phyloP scores from a whole-genome alignment of 2,113 vertebrate species.

The Petromus typicus region DNA sequence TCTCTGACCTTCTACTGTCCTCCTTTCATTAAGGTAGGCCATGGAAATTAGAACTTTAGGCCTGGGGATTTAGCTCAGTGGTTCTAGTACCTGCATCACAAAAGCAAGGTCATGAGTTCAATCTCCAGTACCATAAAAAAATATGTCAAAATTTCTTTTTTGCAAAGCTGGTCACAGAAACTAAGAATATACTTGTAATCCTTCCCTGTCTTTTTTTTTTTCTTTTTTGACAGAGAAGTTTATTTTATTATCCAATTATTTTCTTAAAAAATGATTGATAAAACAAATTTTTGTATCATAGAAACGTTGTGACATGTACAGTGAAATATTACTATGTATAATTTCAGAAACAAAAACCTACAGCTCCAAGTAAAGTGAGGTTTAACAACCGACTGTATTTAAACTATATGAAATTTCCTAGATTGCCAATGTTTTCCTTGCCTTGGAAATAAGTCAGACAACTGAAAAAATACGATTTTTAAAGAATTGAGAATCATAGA shows the following conservation, averaged over 20 bases:
- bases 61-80: no score
- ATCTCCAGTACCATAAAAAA: no score
- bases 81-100: no score
- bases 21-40: neutral
- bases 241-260: constrained; percentile 70
- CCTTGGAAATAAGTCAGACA: constrained; percentile 6
- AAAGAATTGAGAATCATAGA: constrained; percentile 21
- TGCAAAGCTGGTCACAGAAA: neutral
- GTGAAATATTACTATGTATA: constrained; percentile 78
- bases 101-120: no score
- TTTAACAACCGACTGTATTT: constrained; percentile 20
- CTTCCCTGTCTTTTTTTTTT: neutral
- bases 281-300: constrained; percentile 79
- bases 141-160: neutral
- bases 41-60: neutral
- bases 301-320: constrained; percentile 76
- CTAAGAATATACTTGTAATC: neutral
- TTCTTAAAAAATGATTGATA: constrained; percentile 71
- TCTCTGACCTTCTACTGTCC: neutral
- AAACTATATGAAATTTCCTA: constrained; percentile 22
- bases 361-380: constrained; percentile 55
- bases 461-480: constrained; percentile 82
- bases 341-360: constrained; percentile 75
- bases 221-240: no score
- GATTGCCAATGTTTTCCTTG: constrained; percentile 28